Evolutionary conservation across 2,888 invertebrate genomes (phyloP), one percentile per base, ranked within the genome.

Genomic region (Muschampia plurimacula): DNA sequence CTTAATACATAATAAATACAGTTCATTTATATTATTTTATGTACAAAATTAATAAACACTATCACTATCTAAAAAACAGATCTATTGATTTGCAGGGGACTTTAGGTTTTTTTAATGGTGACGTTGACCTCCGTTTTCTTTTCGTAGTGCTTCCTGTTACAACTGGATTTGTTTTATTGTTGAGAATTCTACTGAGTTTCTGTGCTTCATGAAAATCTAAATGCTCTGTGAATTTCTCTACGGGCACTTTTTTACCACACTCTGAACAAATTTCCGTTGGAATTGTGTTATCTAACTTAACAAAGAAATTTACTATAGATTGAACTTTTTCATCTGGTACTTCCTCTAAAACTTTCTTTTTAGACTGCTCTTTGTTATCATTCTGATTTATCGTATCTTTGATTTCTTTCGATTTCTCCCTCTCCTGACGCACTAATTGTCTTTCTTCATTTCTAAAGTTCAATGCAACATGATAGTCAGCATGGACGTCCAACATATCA

Each of bases 141-240:
- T 94, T 95, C 28, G 49, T 69, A 12, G 28, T 72, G 67, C 72
- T 88, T 1, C 79, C 81, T 44, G 77, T 70, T 13, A 79, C 64
- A 64, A 74, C 71, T 13, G 79, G 72, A 63, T 74, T 76, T 0
- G 81, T 74, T 80, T 87, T 91, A 55, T 84, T 90, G 83, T 97
- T 97, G 8, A 97, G 84, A 87, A 96, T 95, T 78, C 95, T 91
- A 79, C 96, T 97, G 68, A 99, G 86, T 82, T 96, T 96, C 83
- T 96, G 95, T 6, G 99, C 99, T 80, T 97, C 95, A 87, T 99
- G 99, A 86, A 96, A 98, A 91, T 99, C 98, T 80, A 95, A 88
- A 89, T 98, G 98, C 83, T 97, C 97, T 0, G 94, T 86, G 79
- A 96, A 93, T 74, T 96, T 96, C 75, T 95, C 95, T 4, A 95